Percentiles rank a stretch among this genome's conserved stretches.
These are phyloP conservation scores for Morinoia aosen DNA, from an alignment of 2,888 invertebrate species.

Conservation along the genomic window DNA sequence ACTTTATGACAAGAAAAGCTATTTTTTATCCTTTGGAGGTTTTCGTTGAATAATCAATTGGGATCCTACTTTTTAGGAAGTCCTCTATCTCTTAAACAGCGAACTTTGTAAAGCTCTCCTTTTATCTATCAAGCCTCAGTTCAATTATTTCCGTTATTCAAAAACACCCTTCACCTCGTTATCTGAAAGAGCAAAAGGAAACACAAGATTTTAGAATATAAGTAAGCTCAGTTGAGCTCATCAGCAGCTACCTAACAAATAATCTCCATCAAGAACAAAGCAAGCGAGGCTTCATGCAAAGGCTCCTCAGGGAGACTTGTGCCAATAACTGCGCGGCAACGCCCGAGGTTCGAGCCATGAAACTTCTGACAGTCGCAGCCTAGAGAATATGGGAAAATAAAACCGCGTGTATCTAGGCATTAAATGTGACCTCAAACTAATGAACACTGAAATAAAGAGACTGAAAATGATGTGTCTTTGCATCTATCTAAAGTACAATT, in stretches of 20 bases:
- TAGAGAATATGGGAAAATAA: not conserved
- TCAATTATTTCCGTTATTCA: not conserved
- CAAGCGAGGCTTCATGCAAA: not conserved
- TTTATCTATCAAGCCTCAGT: too few relatives aligned
- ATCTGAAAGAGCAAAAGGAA: not conserved
- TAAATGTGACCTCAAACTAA: not conserved
- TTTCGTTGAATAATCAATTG: too few relatives aligned
- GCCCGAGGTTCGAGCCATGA: not conserved
- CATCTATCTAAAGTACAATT: not conserved
- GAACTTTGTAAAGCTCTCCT: too few relatives aligned
- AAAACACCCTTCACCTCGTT: not conserved
- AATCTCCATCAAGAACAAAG: not conserved
- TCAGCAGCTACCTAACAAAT: not conserved
- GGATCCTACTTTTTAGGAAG: too few relatives aligned
- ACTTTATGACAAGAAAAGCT: too few relatives aligned
- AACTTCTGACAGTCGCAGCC: not conserved
- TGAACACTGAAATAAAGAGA: not conserved
- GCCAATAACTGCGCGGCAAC: not conserved
- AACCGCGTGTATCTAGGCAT: not conserved
- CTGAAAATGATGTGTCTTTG: not conserved
- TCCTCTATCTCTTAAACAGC: too few relatives aligned
- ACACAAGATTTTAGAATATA: not conserved
- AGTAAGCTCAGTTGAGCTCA: not conserved
- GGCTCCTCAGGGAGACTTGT: not conserved
- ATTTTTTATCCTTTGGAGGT: too few relatives aligned